Base-by-base conservation (phyloP, 2,888 invertebrate species). In the Lysandra bellargus region DNA sequence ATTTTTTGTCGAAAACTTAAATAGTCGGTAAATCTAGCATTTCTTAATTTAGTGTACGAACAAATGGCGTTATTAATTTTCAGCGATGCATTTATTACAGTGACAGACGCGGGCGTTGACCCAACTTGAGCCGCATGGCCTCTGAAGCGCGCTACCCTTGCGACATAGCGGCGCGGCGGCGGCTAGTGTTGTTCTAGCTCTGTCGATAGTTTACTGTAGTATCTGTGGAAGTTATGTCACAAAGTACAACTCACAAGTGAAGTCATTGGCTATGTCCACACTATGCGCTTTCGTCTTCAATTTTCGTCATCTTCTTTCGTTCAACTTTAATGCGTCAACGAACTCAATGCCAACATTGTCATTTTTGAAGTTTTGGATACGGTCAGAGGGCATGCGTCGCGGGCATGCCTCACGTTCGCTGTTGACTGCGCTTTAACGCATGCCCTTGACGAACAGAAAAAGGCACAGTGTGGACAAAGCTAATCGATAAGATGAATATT, bases 151-250 rank as follows among this genome's bases (percentile, higher is more conserved):
- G 91, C 30, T 92, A 90, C 92, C 92, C 93, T 92, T 91, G 92
- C 92, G 92, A 92, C 92, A 92, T 88, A 91, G 92, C 90, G 90
- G 91, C 90, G 90, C 90, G 90, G 91, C 90, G 90, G 88, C 89
- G 82, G 80, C 33, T 86, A 92, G 92, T 84, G 89, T 85, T 85
- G 91, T 79, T 78, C 72, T 79, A 79, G 72, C 74, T 78, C 80
- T 78, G 80, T 86, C 86, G 87, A 88, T 83, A 82, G 72, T 23
- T n/a, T 61, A 4, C 61, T 69, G 69, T 30, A 3, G 64, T 33
- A 49, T 74, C 74, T 3, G 23, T 76, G 49, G 12, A 9, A 1
- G 12, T 49, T 12, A 12, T 49, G 49, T 49, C 2, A 3, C 9
- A 49, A 49, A 12, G 12, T 23, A 23, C 23, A 23, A 23, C 23